phyloP scores from a whole-genome alignment of 1,140 invertebrate species.

The Drosophila takahashii region DNA sequence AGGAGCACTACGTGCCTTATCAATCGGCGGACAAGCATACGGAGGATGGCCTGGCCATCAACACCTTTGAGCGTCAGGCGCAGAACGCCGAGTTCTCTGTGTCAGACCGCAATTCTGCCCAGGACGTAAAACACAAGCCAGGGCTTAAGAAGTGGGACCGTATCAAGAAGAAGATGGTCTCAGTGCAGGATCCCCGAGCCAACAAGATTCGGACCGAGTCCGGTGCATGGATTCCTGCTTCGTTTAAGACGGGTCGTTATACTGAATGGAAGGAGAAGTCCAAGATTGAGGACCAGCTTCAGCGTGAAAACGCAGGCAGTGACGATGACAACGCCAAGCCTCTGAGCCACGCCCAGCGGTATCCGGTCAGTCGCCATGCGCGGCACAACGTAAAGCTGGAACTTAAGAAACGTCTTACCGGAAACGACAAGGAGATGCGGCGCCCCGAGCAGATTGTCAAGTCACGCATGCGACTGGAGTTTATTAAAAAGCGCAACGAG shows the following conservation, averaged over 20 bases:
- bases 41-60: slow-evolving; percentile 94
- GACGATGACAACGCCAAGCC: slow-evolving; percentile 85
- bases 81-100: slow-evolving; percentile 91
- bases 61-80: slow-evolving; percentile 90
- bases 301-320: slow-evolving; percentile 87
- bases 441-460: slow-evolving; percentile 90
- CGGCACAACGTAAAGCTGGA: no score
- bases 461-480: slow-evolving; percentile 85
- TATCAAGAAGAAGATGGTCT: slow-evolving; percentile 97
- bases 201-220: slow-evolving; percentile 97
- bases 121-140: slow-evolving; percentile 86
- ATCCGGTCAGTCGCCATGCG: slow-evolving; percentile 85
- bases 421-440: slow-evolving; percentile 43
- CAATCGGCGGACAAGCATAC: slow-evolving; percentile 93
- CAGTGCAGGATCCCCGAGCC: slow-evolving; percentile 87
- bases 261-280: slow-evolving; percentile 94
- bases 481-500: slow-evolving; percentile 72
- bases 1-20: slow-evolving; percentile 95
- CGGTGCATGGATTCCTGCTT: slow-evolving; percentile 96
- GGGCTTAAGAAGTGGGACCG: slow-evolving; percentile 93
- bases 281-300: slow-evolving; percentile 88
- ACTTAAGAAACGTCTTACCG: no score
- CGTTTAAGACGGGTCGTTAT: slow-evolving; percentile 96
- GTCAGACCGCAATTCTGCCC: slow-evolving; percentile 88
- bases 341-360: slow-evolving; percentile 78